Base-by-base conservation (phyloP, 1,140 invertebrate species). In the Caenorhabditis remanei region DNA sequence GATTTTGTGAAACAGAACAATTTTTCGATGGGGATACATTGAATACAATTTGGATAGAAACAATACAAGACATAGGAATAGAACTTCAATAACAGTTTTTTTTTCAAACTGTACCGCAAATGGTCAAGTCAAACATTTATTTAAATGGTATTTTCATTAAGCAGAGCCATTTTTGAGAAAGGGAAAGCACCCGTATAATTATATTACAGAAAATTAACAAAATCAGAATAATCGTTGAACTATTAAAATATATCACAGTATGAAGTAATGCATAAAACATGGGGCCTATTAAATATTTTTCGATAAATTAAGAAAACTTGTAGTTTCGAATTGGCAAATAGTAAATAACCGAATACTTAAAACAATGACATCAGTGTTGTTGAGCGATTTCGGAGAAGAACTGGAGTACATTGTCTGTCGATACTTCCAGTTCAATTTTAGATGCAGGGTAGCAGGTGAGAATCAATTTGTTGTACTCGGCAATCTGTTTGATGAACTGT, bases 331-430 rank as follows among this genome's bases (percentile, higher is more conserved):
- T 32, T 32, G 32, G 32, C 32, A 32, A 32, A 32, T 1, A 32
- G 32, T 32, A 32, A 32, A 32, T 32, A 32, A 32, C 32, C 32
- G 32, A 32, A 32, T 32, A 32, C 32, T 32, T 53, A 14, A n/a
- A 53, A 53, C 11, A 63, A 40, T 63, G 21, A 6, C 21, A 63
- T 63, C 83, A 97, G 94, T 98, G 97, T 86, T 96, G 96, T 91
- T 96, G 95, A n/a, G 98, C 98, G 92, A 99, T 99, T 93, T 99
- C 98, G 19, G 97, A 98, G 93, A 99, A 99, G 93, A 97, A 98
- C 91, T 96, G 95, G 79, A 99, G 95, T 88, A 99, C 97, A 93
- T 99, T 96, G 91, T 96, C 95, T 91, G 98, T 98, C n/a, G 95
- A 95, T 93, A 99, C 99, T 93, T 98, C 97, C 86, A 99, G 94